Evolutionary conservation across 2,888 invertebrate genomes (phyloP).

Genomic region (Gnatocerus cornutus): DNA sequence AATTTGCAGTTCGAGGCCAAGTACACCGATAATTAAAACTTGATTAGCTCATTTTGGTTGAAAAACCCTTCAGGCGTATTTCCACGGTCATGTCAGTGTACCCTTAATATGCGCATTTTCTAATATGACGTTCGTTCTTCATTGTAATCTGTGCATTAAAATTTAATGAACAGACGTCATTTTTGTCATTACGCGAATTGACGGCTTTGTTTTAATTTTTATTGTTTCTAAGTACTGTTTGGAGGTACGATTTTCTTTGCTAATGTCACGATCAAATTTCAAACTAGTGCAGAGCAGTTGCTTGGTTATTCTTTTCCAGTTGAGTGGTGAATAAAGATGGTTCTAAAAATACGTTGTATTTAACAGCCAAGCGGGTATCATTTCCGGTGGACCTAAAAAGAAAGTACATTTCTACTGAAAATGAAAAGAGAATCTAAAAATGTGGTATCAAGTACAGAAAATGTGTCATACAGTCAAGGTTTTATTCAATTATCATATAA

Average conservation of each 20-base stretch:
- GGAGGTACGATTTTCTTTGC: background rate
- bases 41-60: too few relatives aligned
- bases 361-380: conserved; percentile 1
- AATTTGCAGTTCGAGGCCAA: too few relatives aligned
- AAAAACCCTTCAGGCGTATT: too few relatives aligned
- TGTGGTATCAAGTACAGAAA: background rate
- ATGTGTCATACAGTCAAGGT: conserved; percentile 5
- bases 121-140: too few relatives aligned
- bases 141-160: too few relatives aligned
- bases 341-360: conserved; percentile 3
- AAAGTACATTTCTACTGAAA: background rate
- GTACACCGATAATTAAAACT: too few relatives aligned
- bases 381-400: background rate
- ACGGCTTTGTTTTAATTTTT: too few relatives aligned
- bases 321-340: conserved; percentile 1
- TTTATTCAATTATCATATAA: background rate
- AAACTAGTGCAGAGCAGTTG: background rate
- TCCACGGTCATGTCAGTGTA: too few relatives aligned
- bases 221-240: too few relatives aligned
- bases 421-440: background rate
- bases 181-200: too few relatives aligned
- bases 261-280: background rate
- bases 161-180: too few relatives aligned
- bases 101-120: too few relatives aligned
- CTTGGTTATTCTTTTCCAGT: conserved; percentile 2